These are phyloP conservation scores for Leptinotarsa texana DNA, from an alignment of 1,140 invertebrate species.

Conservation along the genomic window DNA sequence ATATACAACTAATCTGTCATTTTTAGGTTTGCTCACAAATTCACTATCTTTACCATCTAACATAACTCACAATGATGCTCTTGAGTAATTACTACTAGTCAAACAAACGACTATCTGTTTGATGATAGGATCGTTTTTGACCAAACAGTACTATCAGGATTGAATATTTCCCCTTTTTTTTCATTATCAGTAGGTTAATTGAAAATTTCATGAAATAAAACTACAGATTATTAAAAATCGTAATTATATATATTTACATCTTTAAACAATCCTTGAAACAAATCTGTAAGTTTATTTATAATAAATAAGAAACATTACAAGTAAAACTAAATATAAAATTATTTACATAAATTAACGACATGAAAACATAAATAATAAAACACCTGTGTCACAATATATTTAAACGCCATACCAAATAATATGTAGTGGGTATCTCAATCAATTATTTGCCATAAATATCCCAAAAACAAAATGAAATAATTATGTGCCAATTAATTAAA, in stretches of 20 bases:
- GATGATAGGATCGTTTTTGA: too few relatives aligned
- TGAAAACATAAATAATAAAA: conserved; percentile 10
- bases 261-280: conserved; percentile 30
- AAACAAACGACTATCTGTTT: too few relatives aligned
- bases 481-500: too few relatives aligned
- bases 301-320: conserved; percentile 30
- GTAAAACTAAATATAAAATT: conserved; percentile 25
- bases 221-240: conserved; percentile 25
- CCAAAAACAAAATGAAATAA: too few relatives aligned
- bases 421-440: neutral
- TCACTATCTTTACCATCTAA: too few relatives aligned
- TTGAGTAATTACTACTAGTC: too few relatives aligned
- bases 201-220: neutral
- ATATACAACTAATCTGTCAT: too few relatives aligned
- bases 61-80: too few relatives aligned
- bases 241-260: conserved; percentile 29
- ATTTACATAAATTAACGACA: conserved; percentile 23
- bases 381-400: neutral
- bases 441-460: neutral
- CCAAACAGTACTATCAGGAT: too few relatives aligned
- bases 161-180: too few relatives aligned
- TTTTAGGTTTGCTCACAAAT: too few relatives aligned
- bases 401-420: neutral
- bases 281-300: conserved; percentile 2
- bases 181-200: too few relatives aligned